Base-by-base conservation (phyloP, 2,797 vertebrate species). In the Dendrocincla tyrannina region DNA sequence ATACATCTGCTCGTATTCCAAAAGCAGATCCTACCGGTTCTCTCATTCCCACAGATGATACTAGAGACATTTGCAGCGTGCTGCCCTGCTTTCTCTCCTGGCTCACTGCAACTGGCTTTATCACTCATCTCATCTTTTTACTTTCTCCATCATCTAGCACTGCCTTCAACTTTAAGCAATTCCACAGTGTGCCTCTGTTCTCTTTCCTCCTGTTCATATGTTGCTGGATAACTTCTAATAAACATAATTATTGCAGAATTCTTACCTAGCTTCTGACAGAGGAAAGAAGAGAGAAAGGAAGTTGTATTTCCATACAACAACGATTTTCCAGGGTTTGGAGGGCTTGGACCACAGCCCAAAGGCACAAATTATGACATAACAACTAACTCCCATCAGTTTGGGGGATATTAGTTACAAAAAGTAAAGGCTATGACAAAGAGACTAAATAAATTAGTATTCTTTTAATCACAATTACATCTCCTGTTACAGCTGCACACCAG, bases 401-500 rank as follows among this genome's bases (percentile, higher is more conserved):
- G 32, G 25, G 78, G 67, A 28, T 52, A 46, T 75, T 53, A 79
- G 30, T 86, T 88, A 83, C 27, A 63, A 92, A 96, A 96, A 27
- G 9, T 9, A 37, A 88, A 75, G 25, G 4, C 70, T 66, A 5
- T 30, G 73, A 53, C 70, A 88, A 89, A 85, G 64, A 73, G 70
- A 86, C 67, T 72, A 81, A 63, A 63, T 41, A 46, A 73, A 86
- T 84, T 1, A 9, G 47, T 84, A 56, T 68, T 85, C n/a, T 85
- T 92, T 93, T 68, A 91, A 81, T 94, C 80, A 84, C 55, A 72
- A 66, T 20, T 32, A 72, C 75, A 88, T 85, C 75, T 94, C 83
- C 85, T 90, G 74, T 84, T 91, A 68, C 91, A 96, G 94, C 94
- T 91, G 92, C 86, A 95, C 95, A 88, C 63, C 92, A 96, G 91